Percentiles rank a stretch among this genome's conserved stretches.
phyloP scores from a whole-genome alignment of 2,797 vertebrate species.

The Enteromius anoplus region DNA sequence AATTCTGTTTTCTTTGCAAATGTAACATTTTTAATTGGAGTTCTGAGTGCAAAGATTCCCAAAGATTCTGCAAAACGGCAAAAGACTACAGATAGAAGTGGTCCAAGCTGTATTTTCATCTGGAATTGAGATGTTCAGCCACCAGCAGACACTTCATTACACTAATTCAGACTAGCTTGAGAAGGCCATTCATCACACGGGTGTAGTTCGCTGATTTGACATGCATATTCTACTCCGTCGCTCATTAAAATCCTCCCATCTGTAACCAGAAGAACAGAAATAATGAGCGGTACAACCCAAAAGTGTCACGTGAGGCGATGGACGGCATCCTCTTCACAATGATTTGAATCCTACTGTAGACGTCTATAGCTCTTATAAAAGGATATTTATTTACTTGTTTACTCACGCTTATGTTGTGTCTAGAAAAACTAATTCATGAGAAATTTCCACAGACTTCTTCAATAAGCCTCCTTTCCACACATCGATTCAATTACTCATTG shows the following conservation, averaged over 20 bases:
- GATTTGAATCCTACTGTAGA: neutral
- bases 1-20: neutral
- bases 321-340: neutral
- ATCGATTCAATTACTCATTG: neutral
- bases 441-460: conserved; percentile 11
- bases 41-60: neutral
- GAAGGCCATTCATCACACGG: conserved; percentile 25
- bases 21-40: neutral
- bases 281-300: conserved; percentile 40
- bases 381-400: neutral
- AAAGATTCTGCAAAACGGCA: neutral
- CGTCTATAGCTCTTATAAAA: neutral
- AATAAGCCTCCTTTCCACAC: neutral
- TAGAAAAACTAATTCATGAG: neutral
- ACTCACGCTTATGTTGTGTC: neutral
- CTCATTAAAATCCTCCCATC: conserved; percentile 48
- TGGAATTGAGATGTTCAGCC: conserved; percentile 21
- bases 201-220: conserved; percentile 23
- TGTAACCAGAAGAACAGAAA: conserved; percentile 49
- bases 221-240: conserved; percentile 25
- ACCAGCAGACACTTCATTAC: conserved; percentile 36
- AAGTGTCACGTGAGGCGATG: neutral
- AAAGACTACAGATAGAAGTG: neutral
- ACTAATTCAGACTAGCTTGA: conserved; percentile 26
- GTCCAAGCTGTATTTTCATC: neutral